Percentiles rank a stretch among this genome's conserved stretches.
phyloP scores from a whole-genome alignment of 2,113 vertebrate genomes.

The Rhea pennata region DNA sequence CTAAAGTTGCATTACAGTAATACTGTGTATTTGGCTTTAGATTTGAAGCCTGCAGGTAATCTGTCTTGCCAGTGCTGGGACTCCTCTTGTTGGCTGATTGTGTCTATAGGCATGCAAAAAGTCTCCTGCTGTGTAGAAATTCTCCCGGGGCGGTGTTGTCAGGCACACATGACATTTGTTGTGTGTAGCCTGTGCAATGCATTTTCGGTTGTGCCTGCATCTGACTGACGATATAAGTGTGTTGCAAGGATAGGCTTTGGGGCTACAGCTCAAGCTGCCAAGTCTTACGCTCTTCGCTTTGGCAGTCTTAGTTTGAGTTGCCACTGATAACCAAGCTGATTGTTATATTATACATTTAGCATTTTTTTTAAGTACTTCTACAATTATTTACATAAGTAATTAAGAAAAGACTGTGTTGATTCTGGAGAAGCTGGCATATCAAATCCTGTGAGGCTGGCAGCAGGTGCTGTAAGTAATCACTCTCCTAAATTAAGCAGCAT shows the following conservation, averaged over 20 bases:
- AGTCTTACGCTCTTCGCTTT: conserved; percentile 23
- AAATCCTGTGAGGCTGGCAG: conserved; percentile 8
- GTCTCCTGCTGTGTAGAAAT: not conserved
- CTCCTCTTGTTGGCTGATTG: not conserved
- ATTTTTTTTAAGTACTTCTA: conserved; percentile 1
- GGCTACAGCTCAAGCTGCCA: not conserved
- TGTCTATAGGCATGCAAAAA: not conserved
- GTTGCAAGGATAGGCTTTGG: not conserved
- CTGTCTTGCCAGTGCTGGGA: not conserved
- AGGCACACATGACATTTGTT: accelerated
- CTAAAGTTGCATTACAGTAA: not conserved
- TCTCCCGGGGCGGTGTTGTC: not conserved
- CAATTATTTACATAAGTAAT: conserved; percentile 56
- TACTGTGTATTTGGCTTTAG: not conserved
- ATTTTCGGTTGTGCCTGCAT: not conserved
- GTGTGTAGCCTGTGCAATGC: not conserved
- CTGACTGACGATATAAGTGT: not conserved
- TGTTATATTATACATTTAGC: conserved; percentile 4
- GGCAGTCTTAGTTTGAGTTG: conserved; percentile 22
- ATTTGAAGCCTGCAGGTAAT: not conserved
- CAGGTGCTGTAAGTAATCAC: conserved; percentile 60
- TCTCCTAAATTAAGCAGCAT: conserved; percentile 50
- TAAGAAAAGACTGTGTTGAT: not conserved
- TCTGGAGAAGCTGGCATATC: not conserved
- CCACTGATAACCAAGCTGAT: conserved; percentile 31